Evolutionary conservation across 1,140 invertebrate genomes (phyloP), one percentile per base, ranked within the genome.

Genomic region (Zaprionus capensis): DNA sequence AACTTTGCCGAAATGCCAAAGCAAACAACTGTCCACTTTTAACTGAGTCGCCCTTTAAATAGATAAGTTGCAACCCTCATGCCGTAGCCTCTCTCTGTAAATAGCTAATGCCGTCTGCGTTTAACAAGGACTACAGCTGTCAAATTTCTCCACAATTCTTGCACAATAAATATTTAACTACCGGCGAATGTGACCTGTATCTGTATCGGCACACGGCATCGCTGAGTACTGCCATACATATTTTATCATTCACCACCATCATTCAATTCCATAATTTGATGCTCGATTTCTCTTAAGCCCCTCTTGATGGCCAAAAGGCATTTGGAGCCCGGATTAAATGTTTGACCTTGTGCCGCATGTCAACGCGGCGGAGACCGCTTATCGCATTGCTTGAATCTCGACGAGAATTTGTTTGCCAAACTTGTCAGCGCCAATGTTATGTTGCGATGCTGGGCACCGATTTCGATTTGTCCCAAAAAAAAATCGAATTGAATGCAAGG

Each of bases 381-480:
- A 70, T 81, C 69, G 64, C 34, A 66, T 49, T 59, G 57, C 59
- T 41, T 59, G 46, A 51, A 51, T 63, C 34, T 36, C 26, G 41
- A 36, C 61, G 31, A 51, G 75, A 87, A 83, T 84, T 88, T 88
- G 84, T 88, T 87, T 81, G 68, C 78, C 68, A 87, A 46, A 80
- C 51, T 69, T 79, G 77, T 79, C 77, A 76, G 63, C 63, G 66
- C 56, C 56, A 79, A 76, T 71, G 72, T 11, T 11, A 34, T 66
- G 75, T 74, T 68, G 36, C 31, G 67, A 75, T 70, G 68, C 65
- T 70, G 44, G 34, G 51, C 49, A 46, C 41, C 57, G 72, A 75
- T 75, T 71, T 71, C 76, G 57, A 9, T 26, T 56, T 66, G 26
- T 17, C 28, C 53, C 36, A 22, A 36, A 72, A 34, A 22, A 7